phyloP scores from a whole-genome alignment of 2,113 vertebrate species.

The Empidonax traillii region DNA sequence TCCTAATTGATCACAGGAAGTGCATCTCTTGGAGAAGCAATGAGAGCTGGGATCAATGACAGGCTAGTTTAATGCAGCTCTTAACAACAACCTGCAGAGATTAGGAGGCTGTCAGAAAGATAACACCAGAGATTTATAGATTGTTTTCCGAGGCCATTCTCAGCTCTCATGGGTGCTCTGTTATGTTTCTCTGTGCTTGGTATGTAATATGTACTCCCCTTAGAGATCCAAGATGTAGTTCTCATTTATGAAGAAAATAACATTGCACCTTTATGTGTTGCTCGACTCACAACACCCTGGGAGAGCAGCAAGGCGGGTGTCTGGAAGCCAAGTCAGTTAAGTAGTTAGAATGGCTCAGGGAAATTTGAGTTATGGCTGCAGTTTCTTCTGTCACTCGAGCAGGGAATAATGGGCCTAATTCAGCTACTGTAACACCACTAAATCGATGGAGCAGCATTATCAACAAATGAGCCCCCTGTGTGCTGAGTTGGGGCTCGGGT shows the following conservation, averaged over 20 bases:
- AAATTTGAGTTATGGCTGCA: background rate
- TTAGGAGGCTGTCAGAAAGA: constrained; percentile 42
- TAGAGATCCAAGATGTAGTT: background rate
- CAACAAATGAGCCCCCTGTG: background rate
- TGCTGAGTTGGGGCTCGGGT: background rate
- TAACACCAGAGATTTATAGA: constrained; percentile 30
- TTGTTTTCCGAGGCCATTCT: constrained; percentile 43
- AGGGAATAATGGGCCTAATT: background rate
- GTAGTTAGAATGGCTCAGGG: background rate
- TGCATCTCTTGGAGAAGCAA: background rate
- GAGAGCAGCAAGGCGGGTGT: background rate
- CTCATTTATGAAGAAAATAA: background rate
- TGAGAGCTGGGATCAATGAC: constrained; percentile 25
- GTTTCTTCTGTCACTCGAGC: background rate
- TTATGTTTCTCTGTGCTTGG: background rate
- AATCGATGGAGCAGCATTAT: constrained; percentile 9
- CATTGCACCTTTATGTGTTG: background rate
- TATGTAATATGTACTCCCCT: background rate
- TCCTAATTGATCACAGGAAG: constrained; percentile 47
- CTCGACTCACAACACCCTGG: background rate
- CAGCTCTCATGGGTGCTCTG: background rate
- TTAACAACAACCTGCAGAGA: constrained; percentile 30
- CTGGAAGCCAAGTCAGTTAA: background rate
- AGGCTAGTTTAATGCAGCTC: constrained; percentile 32
- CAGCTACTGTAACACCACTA: background rate